Evolutionary conservation across 2,888 invertebrate species (phyloP), one percentile per base, ranked within the genome.

Genomic region (Elmis aenea): DNA sequence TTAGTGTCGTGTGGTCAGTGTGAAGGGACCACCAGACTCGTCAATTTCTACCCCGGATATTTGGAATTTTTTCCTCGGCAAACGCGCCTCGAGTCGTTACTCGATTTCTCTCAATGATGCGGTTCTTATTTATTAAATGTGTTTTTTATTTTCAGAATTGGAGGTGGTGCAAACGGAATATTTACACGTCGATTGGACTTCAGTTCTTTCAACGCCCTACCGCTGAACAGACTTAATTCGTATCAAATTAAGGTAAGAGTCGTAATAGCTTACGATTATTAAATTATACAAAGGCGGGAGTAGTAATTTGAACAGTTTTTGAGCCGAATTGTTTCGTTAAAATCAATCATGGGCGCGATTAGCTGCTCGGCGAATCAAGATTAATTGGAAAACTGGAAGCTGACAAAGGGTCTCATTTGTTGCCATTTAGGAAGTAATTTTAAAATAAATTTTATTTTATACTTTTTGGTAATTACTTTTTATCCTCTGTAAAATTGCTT

Each of bases 181-280:
- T 97, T 97, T 73, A 85, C 87, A 24, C 82, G 92, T 58, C 84
- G 97, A 53, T 75, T 85, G 67, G 94, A 95, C 72, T 92, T 94
- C 76, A 89, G 92, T 60, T 89, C 91, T 33, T 92, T 94, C 79
- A 91, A 92, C 69, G 79, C 84, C 55, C 79, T 97, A 62, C 96
- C 96, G 53, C 85, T 84, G 70, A 86, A 91, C 68, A 95, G 95
- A 75, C 85, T 94, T 67, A 97, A 97, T 78, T 94, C 95, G 62
- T 96, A 95, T 77, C 94, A 96, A 78, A 95, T 97, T 68, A 96
- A 96, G 90, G 93, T 92, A 75, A 78, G 81, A 65, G 10, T 25
- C 14, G 6, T 24, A 24, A 26, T 12, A 9, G 13, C 10, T 26
- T 6, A n/a, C 6, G 18, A 6, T 8, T 5, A 18, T 18, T 18